Conservation (phyloP, 2,113 vertebrate species). For the Myanophis thanlyinensis region DNA sequence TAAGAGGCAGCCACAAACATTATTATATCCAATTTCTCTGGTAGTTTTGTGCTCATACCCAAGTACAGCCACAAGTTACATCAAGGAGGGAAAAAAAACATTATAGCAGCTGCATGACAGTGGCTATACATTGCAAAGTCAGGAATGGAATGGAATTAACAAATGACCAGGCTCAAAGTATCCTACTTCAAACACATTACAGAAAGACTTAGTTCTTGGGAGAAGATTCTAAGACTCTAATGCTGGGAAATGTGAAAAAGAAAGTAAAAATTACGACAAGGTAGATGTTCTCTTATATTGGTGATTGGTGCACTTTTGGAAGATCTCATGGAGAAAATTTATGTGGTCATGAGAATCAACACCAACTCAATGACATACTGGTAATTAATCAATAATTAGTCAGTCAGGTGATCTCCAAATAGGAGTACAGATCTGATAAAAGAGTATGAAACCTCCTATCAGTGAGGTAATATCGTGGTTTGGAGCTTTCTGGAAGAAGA, state of each 20-base stretch:
- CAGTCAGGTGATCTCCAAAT: neutral
- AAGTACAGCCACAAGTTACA: neutral
- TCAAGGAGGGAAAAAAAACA: neutral
- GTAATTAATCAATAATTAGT: neutral
- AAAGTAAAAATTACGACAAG: neutral
- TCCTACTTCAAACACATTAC: neutral
- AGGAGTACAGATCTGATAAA: neutral
- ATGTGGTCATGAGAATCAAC: neutral
- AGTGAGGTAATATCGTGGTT: neutral
- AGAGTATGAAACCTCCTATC: neutral
- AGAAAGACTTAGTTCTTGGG: neutral
- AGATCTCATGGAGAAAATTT: neutral
- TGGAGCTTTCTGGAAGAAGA: neutral
- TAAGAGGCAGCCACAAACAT: neutral
- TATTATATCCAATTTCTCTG: neutral
- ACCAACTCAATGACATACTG: neutral
- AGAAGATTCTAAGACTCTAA: neutral
- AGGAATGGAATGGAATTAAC: neutral
- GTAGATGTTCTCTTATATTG: neutral
- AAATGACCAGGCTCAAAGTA: neutral
- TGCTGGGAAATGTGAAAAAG: neutral
- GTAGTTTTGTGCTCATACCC: neutral
- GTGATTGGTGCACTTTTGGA: neutral
- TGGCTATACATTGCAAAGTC: neutral
- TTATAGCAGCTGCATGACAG: neutral